Evolutionary conservation across 2,888 invertebrate species (phyloP).

Genomic region (Xylota sylvarum): DNA sequence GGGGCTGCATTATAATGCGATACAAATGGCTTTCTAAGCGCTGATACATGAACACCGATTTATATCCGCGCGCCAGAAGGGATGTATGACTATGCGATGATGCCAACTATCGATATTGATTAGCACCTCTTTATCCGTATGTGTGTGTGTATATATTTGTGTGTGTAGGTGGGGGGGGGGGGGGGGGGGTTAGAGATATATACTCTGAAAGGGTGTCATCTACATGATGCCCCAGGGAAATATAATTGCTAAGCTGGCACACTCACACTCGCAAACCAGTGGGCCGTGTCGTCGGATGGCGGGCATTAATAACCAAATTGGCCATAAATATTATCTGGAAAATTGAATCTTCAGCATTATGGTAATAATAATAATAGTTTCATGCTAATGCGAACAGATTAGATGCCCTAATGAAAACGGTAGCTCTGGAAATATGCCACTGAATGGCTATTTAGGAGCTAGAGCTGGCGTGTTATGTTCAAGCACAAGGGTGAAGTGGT

Average conservation of each 20-base stretch:
- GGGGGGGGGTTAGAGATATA: neutral
- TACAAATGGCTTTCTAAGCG: constrained; percentile 69
- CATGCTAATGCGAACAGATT: constrained; percentile 71
- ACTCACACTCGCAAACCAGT: constrained; percentile 65
- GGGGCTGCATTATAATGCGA: constrained; percentile 54
- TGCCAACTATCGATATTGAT: constrained; percentile 74
- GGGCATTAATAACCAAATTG: constrained; percentile 70
- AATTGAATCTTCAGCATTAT: constrained; percentile 72
- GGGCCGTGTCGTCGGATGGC: neutral
- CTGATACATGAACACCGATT: constrained; percentile 70
- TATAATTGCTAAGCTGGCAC: constrained; percentile 73
- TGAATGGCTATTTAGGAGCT: constrained; percentile 33
- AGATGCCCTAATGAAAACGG: constrained; percentile 52
- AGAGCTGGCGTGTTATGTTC: constrained; percentile 14
- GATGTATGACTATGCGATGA: constrained; percentile 60
- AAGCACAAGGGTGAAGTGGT: constrained; percentile 25
- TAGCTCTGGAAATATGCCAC: constrained; percentile 50
- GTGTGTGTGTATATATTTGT: neutral
- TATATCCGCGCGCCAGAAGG: constrained; percentile 72
- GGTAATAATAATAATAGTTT: constrained; percentile 71
- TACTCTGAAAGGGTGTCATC: constrained; percentile 12
- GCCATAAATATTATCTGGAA: constrained; percentile 71
- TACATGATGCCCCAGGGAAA: constrained; percentile 11
- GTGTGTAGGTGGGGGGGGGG: constrained; percentile 13
- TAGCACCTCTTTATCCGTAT: constrained; percentile 52